Percentiles rank a stretch among this genome's conserved stretches.
Evolutionary conservation across 1,140 invertebrate genomes (phyloP).

Genomic region (Ganaspis sp.): DNA sequence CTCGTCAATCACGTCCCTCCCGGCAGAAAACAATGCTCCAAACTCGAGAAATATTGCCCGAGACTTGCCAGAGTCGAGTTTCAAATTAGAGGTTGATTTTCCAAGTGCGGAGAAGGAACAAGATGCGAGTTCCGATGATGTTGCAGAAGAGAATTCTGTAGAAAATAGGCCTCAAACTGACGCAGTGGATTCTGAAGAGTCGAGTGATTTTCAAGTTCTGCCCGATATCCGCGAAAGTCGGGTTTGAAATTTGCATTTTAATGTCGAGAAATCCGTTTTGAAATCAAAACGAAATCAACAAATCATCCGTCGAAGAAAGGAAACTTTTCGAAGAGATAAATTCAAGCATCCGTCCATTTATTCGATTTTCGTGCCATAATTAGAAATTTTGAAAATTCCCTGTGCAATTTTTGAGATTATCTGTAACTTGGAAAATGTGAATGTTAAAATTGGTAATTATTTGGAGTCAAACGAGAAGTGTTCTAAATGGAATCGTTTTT

Average conservation of each 20-base stretch:
- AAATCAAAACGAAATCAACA: too few relatives aligned
- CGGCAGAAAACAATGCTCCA: constrained; percentile 15
- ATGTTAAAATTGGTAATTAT: too few relatives aligned
- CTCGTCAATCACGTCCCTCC: neutral
- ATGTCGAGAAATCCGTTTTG: neutral
- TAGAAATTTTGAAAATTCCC: too few relatives aligned
- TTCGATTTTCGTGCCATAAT: too few relatives aligned
- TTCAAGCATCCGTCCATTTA: too few relatives aligned
- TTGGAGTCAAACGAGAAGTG: too few relatives aligned
- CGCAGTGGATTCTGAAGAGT: constrained; percentile 49
- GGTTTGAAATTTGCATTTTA: constrained; percentile 50
- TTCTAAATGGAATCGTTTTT: too few relatives aligned
- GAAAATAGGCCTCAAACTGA: neutral
- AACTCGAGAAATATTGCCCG: constrained; percentile 59
- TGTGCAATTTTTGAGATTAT: too few relatives aligned
- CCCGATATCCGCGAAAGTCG: constrained; percentile 72
- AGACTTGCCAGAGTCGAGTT: constrained; percentile 41
- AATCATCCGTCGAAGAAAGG: too few relatives aligned
- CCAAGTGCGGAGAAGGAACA: constrained; percentile 17
- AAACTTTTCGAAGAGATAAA: too few relatives aligned
- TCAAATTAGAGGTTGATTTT: constrained; percentile 6
- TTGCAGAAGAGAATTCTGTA: neutral
- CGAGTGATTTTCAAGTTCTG: constrained; percentile 63
- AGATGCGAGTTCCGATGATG: constrained; percentile 31
- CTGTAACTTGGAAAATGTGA: too few relatives aligned